A percentile compares a stretch with the other conserved stretches of the same genome.
These are phyloP conservation scores for Hypotaenidia philippensis DNA, from an alignment of 2,797 vertebrate species.

Conservation along the genomic window DNA sequence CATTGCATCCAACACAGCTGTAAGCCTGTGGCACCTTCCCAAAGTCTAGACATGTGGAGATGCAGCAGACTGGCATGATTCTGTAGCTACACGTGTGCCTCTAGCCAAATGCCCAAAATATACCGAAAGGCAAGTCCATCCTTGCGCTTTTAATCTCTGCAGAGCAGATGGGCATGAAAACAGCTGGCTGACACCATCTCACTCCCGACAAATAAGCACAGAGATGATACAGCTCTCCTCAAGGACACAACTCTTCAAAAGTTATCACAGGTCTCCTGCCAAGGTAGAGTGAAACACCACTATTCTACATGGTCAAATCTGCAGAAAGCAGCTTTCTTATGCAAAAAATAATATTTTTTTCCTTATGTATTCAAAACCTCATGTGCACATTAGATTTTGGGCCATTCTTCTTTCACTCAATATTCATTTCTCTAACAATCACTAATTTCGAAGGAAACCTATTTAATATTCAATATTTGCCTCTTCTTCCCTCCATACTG, in stretches of 20 bases:
- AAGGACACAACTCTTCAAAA: neutral
- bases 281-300: neutral
- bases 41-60: neutral
- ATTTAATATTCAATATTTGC: neutral
- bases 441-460: neutral
- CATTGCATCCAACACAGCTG: neutral
- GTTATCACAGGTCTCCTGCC: neutral
- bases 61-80: neutral
- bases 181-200: neutral
- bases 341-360: neutral
- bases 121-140: neutral
- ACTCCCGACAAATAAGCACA: neutral
- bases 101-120: neutral
- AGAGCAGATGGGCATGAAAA: neutral
- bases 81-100: fast-evolving
- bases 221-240: neutral
- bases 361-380: neutral
- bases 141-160: neutral
- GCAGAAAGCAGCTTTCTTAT: neutral
- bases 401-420: neutral
- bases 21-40: neutral
- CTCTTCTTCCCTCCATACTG: neutral
- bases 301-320: neutral
- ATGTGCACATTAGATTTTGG: neutral
- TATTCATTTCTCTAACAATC: neutral